Conservation (phyloP, 2,888 invertebrate species). For the Scaptomyza tumidula region DNA sequence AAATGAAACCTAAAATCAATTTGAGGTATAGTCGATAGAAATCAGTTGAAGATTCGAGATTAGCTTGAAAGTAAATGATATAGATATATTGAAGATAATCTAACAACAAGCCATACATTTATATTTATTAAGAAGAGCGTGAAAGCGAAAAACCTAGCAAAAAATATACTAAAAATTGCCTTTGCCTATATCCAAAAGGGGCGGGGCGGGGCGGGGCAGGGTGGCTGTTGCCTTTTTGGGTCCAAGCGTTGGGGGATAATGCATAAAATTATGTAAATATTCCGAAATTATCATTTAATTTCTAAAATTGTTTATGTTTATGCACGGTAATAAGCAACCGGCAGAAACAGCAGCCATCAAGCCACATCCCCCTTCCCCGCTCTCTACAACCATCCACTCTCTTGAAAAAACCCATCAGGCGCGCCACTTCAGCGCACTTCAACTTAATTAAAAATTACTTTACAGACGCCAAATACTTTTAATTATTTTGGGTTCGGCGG, state of each 20-base stretch:
- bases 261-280: slow-evolving; percentile 78
- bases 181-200: background rate
- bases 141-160: slow-evolving; percentile 38
- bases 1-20: slow-evolving; percentile 79
- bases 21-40: slow-evolving; percentile 66
- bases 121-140: slow-evolving; percentile 47
- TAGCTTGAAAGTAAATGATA: slow-evolving; percentile 47
- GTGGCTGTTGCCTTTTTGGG: slow-evolving; percentile 24
- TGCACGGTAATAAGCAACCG: slow-evolving; percentile 74
- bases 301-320: slow-evolving; percentile 78
- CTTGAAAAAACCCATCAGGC: slow-evolving; percentile 33
- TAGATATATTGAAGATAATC: background rate
- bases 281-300: slow-evolving; percentile 75
- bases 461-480: slow-evolving; percentile 79
- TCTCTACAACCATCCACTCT: slow-evolving; percentile 15
- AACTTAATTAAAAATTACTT: slow-evolving; percentile 79
- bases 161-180: background rate
- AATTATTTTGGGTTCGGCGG: slow-evolving; percentile 78
- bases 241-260: slow-evolving; percentile 56
- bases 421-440: slow-evolving; percentile 66
- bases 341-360: slow-evolving; percentile 25
- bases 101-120: background rate
- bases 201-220: background rate
- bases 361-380: background rate
- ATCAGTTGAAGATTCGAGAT: slow-evolving; percentile 66